Base-by-base conservation (phyloP, 1,140 invertebrate species). In the Diprion similis region DNA sequence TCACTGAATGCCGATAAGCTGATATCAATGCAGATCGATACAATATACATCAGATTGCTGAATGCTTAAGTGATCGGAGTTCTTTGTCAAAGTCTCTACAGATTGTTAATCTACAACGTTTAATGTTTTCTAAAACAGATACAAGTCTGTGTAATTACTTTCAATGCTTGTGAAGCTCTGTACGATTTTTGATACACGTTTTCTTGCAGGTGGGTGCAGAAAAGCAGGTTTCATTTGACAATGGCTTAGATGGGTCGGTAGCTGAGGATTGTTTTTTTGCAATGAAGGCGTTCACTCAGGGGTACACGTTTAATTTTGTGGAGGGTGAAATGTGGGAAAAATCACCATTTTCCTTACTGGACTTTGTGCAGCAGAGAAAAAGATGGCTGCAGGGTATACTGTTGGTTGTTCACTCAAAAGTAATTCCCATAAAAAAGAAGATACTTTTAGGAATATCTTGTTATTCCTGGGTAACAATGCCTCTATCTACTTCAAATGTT, bases 291-390 rank as follows among this genome's bases (percentile, higher is more conserved):
- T 96, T 94, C 82, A 91, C 91, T 71, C 90, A 95, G 84, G 95
- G 95, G 10, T 96, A 94, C 81, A 91, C 93, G 1, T 98, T 98
- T 83, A 96, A 97, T 81, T 98, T 98, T 86, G 92, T 98, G 75
- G 96, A 98, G 83, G 97, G 97, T 18, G 97, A 98, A 88, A 98
- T 99, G 97, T 97, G 96, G 93, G 97, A 99, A 85, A 98, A 99
- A 83, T 97, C 96, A 17, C 97, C 98, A 9, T 99, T 99, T 82
- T 97, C 96, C 0, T 86, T 98, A 1, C 94, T 94, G 90, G 98
- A 99, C 85, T 98, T 98, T 83, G 91, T 99, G 64, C 96, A 98
- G 84, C 98, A 99, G 85, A 90, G 98, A 71, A 98, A 98, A 85
- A 91, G 98, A 46, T 99, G 98, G 98, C 90, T 99, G 68, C 96